Conservation (phyloP, 2,113 vertebrate genomes). For the Jacana jacana region DNA sequence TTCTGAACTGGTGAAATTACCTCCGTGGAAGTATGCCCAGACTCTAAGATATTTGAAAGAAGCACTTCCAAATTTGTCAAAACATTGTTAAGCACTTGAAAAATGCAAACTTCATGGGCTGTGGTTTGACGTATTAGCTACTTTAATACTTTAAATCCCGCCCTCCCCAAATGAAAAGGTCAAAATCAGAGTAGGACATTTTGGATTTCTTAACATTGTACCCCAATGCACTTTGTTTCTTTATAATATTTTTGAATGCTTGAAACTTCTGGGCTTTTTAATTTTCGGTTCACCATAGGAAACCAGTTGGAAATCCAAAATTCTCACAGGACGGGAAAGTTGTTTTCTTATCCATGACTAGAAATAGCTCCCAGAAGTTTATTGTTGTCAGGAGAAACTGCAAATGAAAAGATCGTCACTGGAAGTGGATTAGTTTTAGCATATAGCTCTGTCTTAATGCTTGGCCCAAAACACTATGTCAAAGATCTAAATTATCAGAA, state of each 20-base stretch:
- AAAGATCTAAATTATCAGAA: not conserved
- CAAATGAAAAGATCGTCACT: not conserved
- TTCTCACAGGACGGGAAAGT: not conserved
- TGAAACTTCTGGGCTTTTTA: not conserved
- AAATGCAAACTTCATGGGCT: not conserved
- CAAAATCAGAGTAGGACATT: not conserved
- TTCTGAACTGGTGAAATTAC: not conserved
- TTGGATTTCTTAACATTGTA: not conserved
- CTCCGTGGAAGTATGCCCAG: not conserved
- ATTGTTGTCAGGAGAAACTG: not conserved
- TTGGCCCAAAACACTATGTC: not conserved
- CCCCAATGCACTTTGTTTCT: not conserved
- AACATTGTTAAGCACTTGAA: not conserved
- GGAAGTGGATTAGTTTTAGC: not conserved
- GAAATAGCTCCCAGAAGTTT: not conserved
- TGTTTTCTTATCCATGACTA: not conserved
- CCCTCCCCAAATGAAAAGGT: not conserved
- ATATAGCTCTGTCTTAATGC: not conserved
- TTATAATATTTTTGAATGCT: not conserved
- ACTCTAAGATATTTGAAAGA: not conserved
- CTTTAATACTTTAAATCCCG: not conserved
- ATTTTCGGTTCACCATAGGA: not conserved
- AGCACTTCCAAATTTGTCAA: not conserved
- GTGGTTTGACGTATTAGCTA: not conserved
- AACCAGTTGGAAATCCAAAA: not conserved